These are phyloP conservation scores for Brassicogethes aeneus DNA, from an alignment of 2,888 invertebrate species.

Conservation along the genomic window DNA sequence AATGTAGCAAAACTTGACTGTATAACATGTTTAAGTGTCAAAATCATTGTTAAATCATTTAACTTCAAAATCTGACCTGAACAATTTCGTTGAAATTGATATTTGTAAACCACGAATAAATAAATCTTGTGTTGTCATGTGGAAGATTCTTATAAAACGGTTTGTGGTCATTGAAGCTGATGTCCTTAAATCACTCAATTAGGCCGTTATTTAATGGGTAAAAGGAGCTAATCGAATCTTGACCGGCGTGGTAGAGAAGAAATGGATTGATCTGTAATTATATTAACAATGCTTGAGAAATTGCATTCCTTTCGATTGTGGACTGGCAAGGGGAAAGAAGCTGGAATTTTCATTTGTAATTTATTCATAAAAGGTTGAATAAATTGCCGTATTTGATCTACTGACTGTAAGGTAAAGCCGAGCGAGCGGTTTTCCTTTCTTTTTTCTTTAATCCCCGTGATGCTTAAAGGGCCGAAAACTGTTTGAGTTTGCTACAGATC, in stretches of 20 bases:
- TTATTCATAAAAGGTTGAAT: conserved; percentile 33
- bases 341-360: conserved; percentile 24
- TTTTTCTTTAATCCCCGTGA: conserved; percentile 19
- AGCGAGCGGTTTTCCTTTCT: conserved; percentile 14
- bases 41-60: no score
- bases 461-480: conserved; percentile 34
- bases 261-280: conserved; percentile 22
- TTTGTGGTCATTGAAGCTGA: background rate
- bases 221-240: conserved; percentile 10
- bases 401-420: conserved; percentile 24
- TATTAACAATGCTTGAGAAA: conserved; percentile 20
- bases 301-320: conserved; percentile 13
- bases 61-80: no score
- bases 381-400: conserved; percentile 33
- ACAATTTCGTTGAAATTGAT: no score
- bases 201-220: conserved; percentile 8
- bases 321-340: conserved; percentile 2
- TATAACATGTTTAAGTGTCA: no score
- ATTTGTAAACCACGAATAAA: no score
- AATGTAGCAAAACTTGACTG: no score
- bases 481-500: conserved; percentile 32
- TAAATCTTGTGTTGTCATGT: background rate
- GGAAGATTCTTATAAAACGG: background rate
- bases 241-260: conserved; percentile 15
- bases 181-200: conserved; percentile 1